Base-by-base conservation (phyloP, 1,140 invertebrate species). In the Papilio dardanus region DNA sequence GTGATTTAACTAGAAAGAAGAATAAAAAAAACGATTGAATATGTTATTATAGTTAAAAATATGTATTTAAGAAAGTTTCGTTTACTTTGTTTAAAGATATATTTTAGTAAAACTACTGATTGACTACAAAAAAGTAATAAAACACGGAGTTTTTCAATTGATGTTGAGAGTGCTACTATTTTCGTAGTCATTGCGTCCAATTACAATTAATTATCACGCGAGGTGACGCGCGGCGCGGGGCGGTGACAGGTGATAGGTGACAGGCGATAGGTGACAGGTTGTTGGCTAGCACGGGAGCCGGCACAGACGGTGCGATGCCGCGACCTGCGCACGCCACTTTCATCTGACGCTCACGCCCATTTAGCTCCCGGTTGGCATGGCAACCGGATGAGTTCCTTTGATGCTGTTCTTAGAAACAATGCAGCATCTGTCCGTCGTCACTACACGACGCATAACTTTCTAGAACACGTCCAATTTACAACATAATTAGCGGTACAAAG, bases 241-340 rank as follows among this genome's bases (percentile, higher is more conserved):
- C 54, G 54, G 54, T 58, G 54, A 58, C 54, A 58, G 50, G 50
- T 58, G 50, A 58, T 58, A 58, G 50, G 50, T 58, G 50, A 58
- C 21, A 58, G 54, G 54, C 3, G 54, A 62, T 28, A 62, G 54
- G 54, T 62, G 54, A 28, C 54, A 62, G 54, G 54, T 28, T 62
- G 54, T 62, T 62, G 54, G 54, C 54, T 58, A 21, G 50, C 8
- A 14, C 3, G 7, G 10, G 54, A 62, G 54, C 7, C 50, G 50
- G 8, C 50, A 62, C 54, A 30, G 24, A 30, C 54, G n/a, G 46
- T 62, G 50, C 7, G 50, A 24, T 14, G 54, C 54, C 24, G 21
- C 50, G 54, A 62, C 54, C 54, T 62, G 54, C 54, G 54, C 54
- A 62, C 54, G 21, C 46, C 46, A 50, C 54, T 62, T 62, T 62